Evolutionary conservation across 2,888 invertebrate genomes (phyloP).

Genomic region (Apomyelois bistriatella): DNA sequence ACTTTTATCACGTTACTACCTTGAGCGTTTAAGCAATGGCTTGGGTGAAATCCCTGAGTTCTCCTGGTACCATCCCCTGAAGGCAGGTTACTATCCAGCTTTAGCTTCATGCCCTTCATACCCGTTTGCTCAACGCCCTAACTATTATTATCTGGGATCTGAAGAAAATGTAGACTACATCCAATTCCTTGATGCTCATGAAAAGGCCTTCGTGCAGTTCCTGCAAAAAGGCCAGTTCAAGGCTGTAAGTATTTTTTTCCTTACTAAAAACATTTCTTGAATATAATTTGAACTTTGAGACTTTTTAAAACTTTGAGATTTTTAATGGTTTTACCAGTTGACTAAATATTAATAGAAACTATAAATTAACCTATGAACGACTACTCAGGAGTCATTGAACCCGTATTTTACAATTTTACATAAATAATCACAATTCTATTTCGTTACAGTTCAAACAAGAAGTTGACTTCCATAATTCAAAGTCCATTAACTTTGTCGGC

Average conservation of each 20-base stretch:
- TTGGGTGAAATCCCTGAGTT: slow-evolving; percentile 81
- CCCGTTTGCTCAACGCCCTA: slow-evolving; percentile 80
- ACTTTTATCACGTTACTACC: slow-evolving; percentile 83
- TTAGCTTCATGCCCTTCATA: slow-evolving; percentile 33
- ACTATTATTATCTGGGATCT: slow-evolving; percentile 79
- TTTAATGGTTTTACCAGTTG: no score
- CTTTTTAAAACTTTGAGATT: no score
- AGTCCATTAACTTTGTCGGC: slow-evolving; percentile 77
- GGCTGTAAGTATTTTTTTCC: slow-evolving; percentile 67
- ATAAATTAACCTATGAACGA: no score
- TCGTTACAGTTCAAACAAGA: slow-evolving; percentile 49
- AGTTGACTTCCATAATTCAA: slow-evolving; percentile 48
- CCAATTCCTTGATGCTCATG: slow-evolving; percentile 81
- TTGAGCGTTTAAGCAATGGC: slow-evolving; percentile 84
- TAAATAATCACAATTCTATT: no score
- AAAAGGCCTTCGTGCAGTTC: slow-evolving; percentile 73
- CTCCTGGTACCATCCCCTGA: slow-evolving; percentile 82
- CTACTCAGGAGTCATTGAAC: no score
- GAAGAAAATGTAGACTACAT: slow-evolving; percentile 69
- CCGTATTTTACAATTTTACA: no score
- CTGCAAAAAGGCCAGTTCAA: slow-evolving; percentile 78
- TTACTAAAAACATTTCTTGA: no score
- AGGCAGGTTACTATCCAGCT: slow-evolving; percentile 52
- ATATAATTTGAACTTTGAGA: no score
- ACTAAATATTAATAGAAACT: no score